A percentile compares a stretch with the other conserved stretches of the same genome.
phyloP scores from a whole-genome alignment of 2,888 invertebrate species.

The Balanococcus diminutus region DNA sequence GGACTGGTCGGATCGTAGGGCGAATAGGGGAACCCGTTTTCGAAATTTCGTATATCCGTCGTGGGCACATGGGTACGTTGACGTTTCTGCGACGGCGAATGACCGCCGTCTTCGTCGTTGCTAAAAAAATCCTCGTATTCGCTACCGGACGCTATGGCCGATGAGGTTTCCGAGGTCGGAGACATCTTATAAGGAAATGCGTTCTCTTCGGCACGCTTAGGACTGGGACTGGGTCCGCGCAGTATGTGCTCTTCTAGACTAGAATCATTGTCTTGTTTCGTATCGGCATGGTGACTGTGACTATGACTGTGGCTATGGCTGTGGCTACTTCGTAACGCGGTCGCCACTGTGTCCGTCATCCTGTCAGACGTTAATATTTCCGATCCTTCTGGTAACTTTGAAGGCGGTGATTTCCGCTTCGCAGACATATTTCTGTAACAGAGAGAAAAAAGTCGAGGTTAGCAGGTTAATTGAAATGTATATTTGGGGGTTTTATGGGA shows the following conservation, averaged over 20 bases:
- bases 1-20: slow-evolving; percentile 36
- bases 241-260: slow-evolving; percentile 48
- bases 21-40: slow-evolving; percentile 52
- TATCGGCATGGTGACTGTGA: neutral
- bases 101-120: slow-evolving; percentile 61
- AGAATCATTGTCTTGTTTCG: slow-evolving; percentile 41
- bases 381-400: slow-evolving; percentile 77
- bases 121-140: slow-evolving; percentile 59
- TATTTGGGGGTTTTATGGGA: no score
- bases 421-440: slow-evolving; percentile 75
- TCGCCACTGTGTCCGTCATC: slow-evolving; percentile 61
- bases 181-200: slow-evolving; percentile 22
- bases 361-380: slow-evolving; percentile 61
- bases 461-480: no score
- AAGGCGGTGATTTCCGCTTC: slow-evolving; percentile 94
- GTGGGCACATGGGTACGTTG: slow-evolving; percentile 23
- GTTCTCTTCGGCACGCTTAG: slow-evolving; percentile 18
- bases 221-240: slow-evolving; percentile 47
- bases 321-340: slow-evolving; percentile 52
- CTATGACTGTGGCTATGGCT: neutral
- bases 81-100: slow-evolving; percentile 50
- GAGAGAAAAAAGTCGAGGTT: neutral
- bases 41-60: slow-evolving; percentile 44
- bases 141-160: slow-evolving; percentile 50
- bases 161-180: slow-evolving; percentile 48